A percentile compares a stretch with the other conserved stretches of the same genome.
Conservation (phyloP, 2,113 vertebrate genomes). For the Sclerurus mexicanus region DNA sequence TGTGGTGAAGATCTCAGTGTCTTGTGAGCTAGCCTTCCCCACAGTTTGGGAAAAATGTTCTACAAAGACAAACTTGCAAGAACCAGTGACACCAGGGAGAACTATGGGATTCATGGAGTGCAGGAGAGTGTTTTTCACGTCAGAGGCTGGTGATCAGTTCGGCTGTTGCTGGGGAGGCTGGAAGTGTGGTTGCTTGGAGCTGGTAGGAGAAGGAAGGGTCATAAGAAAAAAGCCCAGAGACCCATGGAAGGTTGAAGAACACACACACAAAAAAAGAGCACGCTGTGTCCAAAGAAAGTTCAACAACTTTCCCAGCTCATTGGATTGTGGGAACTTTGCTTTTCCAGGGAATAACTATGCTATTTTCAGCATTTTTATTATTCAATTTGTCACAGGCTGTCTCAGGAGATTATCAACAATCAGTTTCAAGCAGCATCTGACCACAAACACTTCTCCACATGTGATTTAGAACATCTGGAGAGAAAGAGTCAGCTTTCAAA, state of each 20-base stretch:
- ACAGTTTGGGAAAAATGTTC: background rate
- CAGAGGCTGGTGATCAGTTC: background rate
- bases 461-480: conserved; percentile 77
- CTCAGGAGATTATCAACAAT: conserved; percentile 80
- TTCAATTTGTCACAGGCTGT: conserved; percentile 75
- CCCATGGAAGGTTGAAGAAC: conserved; percentile 17
- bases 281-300: conserved; percentile 62
- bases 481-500: background rate
- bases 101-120: background rate
- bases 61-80: background rate
- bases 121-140: rapidly evolving
- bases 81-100: rapidly evolving
- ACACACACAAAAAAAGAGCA: background rate
- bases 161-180: background rate
- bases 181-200: background rate
- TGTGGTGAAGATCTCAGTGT: background rate
- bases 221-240: background rate
- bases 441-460: conserved; percentile 75
- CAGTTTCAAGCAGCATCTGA: conserved; percentile 72
- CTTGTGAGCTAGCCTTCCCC: background rate
- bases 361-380: conserved; percentile 85
- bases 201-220: background rate
- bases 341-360: conserved; percentile 73
- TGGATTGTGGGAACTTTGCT: conserved; percentile 81
- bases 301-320: conserved; percentile 79